Evolutionary conservation across 2,113 vertebrate species (phyloP).

Genomic region (Podiceps cristatus): DNA sequence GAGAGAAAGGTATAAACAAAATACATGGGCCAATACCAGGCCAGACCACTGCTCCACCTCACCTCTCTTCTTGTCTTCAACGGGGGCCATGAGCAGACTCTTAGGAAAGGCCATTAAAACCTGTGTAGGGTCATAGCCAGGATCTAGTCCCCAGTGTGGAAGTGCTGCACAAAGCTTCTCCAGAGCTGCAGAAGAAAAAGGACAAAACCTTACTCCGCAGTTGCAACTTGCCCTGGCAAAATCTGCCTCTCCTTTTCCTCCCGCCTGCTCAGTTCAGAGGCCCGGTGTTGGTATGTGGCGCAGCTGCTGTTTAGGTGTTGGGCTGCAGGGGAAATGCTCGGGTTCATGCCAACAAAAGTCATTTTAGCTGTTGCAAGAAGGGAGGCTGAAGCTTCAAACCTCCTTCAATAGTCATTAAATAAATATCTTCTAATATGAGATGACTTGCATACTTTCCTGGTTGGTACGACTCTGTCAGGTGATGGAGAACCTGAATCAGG

Average conservation of each 20-base stretch:
- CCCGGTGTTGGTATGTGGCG: background rate
- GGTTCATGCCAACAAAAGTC: background rate
- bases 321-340: background rate
- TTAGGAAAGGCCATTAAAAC: background rate
- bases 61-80: background rate
- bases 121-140: background rate
- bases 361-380: background rate
- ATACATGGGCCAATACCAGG: background rate
- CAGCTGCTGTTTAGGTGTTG: background rate
- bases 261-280: background rate
- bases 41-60: background rate
- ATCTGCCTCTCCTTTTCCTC: background rate
- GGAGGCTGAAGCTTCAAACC: background rate
- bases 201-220: background rate
- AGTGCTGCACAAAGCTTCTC: background rate
- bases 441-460: background rate
- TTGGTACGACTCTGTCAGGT: background rate
- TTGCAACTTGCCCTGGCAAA: background rate
- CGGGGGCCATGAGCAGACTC: background rate
- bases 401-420: background rate
- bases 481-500: conserved; percentile 2
- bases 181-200: background rate
- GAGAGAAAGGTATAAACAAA: background rate
- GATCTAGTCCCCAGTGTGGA: background rate
- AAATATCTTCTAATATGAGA: background rate